These are phyloP conservation scores for Acanthococcus lagerstroemiae DNA, from an alignment of 2,888 invertebrate genomes.

Conservation along the genomic window DNA sequence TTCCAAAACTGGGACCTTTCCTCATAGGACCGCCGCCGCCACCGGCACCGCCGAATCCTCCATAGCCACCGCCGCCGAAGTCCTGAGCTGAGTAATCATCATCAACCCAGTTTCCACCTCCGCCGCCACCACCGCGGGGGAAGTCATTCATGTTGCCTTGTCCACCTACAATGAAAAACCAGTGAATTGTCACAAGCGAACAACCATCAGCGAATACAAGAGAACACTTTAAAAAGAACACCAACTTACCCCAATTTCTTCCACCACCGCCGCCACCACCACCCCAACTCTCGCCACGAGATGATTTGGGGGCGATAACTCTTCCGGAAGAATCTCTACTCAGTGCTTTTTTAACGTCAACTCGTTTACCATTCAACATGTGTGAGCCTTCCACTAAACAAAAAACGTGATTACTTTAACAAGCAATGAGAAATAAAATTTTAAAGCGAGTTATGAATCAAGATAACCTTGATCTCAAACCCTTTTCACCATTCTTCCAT, in stretches of 20 bases:
- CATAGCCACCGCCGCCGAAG: slow-evolving; percentile 31
- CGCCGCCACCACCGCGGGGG: slow-evolving; percentile 28
- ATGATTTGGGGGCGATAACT: slow-evolving; percentile 39
- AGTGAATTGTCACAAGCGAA: not conserved
- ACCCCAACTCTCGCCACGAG: slow-evolving; percentile 44
- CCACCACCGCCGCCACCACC: slow-evolving; percentile 48
- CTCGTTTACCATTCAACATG: slow-evolving; percentile 44
- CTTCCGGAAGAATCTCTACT: slow-evolving; percentile 43
- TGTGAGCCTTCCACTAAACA: slow-evolving; percentile 43
- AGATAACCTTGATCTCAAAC: too few species aligned
- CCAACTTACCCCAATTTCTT: slow-evolving; percentile 41
- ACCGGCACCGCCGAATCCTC: slow-evolving; percentile 27
- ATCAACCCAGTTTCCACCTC: slow-evolving; percentile 19
- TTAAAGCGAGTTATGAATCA: too few species aligned
- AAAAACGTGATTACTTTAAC: not conserved
- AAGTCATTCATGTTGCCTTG: not conserved
- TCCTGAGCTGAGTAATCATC: slow-evolving; percentile 18
- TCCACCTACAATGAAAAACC: not conserved
- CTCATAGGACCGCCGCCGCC: slow-evolving; percentile 35
- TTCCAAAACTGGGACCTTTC: slow-evolving; percentile 9
- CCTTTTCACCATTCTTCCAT: too few species aligned
- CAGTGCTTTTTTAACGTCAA: slow-evolving; percentile 49
- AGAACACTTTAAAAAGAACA: not conserved
- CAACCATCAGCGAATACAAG: not conserved
- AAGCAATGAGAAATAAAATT: not conserved